Base-by-base conservation (phyloP, 2,888 invertebrate species). In the Cheilosia vulpina region DNA sequence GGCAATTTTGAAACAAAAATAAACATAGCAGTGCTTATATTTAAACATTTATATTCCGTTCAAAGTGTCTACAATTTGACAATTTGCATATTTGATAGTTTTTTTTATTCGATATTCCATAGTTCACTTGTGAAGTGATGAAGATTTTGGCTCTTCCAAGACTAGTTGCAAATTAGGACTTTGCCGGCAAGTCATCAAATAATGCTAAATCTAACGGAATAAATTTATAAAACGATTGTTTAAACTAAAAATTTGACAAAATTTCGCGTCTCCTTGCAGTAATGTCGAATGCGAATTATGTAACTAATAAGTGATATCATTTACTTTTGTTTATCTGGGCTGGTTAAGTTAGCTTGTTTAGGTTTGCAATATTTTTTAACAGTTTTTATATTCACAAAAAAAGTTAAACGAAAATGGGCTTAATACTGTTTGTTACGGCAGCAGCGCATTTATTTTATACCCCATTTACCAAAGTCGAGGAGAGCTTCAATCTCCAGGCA, bases 381-480 rank as follows among this genome's bases (percentile, higher is more conserved):
- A 53, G 19, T 38, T 43, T 41, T 47, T 31, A n/a, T 47, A 41
- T 2, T 31, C 9, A 2, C 31, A 31, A 31, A 21, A 6, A 21
- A 38, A 43, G 38, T 43, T 43, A 66, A 34, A 31, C 50, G 21
- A 87, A 65, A 52, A 96, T 97, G 96, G 95, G 95, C 91, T 94
- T 95, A 90, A 93, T 96, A 91, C 93, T 96, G 89, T 94, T 96
- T 91, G 93, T 96, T 88, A 94, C 96, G 89, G 96, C 96, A 81
- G 94, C 95, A 88, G 94, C 96, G 88, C 97, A 98, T 92, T 93
- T 98, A 78, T 92, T 97, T 87, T 94, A 96, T 89, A 98, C 98
- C 90, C 99, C 99, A 68, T 99, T 96, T 91, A 99, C 98, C 4
- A 99, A 99, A 95, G 99, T 99, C 65, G 99, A 99, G 93, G 99